Conservation (phyloP, 2,113 vertebrate genomes). For the Alethe castanea region DNA sequence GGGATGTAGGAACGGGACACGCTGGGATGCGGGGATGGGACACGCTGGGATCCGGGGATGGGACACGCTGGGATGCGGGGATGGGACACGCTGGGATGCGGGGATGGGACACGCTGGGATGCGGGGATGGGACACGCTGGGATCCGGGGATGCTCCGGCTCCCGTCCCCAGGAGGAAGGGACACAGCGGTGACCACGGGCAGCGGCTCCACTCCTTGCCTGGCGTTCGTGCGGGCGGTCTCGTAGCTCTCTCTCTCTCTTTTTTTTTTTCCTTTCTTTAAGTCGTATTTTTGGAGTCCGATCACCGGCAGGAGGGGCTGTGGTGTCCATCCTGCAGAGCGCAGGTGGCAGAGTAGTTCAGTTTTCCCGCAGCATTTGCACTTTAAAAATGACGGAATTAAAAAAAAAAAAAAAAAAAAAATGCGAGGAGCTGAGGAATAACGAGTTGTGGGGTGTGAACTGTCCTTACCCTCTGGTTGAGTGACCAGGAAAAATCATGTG, state of each 20-base stretch:
- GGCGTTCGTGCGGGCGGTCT: rapidly evolving
- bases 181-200: not conserved
- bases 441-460: not conserved
- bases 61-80: no score
- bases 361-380: not conserved
- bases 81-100: not conserved
- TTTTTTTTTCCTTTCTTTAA: rapidly evolving
- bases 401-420: not conserved
- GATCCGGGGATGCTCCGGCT: not conserved
- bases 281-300: rapidly evolving
- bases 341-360: not conserved
- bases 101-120: rapidly evolving
- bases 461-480: not conserved
- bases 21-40: no score
- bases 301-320: rapidly evolving
- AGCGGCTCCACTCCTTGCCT: not conserved
- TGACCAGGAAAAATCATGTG: not conserved
- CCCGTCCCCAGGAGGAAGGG: not conserved
- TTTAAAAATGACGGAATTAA: not conserved
- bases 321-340: rapidly evolving
- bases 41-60: not conserved
- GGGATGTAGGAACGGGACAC: not conserved
- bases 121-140: rapidly evolving
- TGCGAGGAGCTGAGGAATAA: not conserved
- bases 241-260: not conserved